A percentile compares a stretch with the other conserved stretches of the same genome.
phyloP scores from a whole-genome alignment of 2,888 invertebrate genomes.

The Halictus ligatus region DNA sequence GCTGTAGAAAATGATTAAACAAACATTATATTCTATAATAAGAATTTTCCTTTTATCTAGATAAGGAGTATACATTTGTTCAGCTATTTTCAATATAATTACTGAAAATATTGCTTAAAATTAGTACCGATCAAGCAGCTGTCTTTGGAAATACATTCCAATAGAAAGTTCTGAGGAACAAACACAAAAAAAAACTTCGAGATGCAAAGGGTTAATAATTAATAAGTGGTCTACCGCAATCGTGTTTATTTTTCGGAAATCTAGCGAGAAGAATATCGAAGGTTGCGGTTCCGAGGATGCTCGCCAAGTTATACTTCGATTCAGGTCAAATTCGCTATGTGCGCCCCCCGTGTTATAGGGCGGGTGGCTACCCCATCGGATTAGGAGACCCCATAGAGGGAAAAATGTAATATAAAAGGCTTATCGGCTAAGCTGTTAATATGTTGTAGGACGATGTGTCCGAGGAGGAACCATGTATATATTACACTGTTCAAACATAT shows the following conservation, averaged over 20 bases:
- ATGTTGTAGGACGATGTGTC: constrained; percentile 82
- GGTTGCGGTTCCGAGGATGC: constrained; percentile 51
- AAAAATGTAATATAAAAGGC: constrained; percentile 85
- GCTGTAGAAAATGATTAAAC: no score
- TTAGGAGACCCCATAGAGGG: constrained; percentile 84
- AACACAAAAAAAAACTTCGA: background rate
- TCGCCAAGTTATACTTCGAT: constrained; percentile 63
- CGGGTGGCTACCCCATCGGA: constrained; percentile 78
- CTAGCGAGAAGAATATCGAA: constrained; percentile 6
- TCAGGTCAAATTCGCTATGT: constrained; percentile 64
- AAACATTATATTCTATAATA: no score
- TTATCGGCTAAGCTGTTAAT: constrained; percentile 84
- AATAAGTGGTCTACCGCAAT: background rate
- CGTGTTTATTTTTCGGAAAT: background rate
- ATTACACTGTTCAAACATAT: constrained; percentile 81
- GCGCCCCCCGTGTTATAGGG: constrained; percentile 65
- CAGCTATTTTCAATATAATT: no score
- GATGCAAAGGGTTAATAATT: background rate
- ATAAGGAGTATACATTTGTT: no score
- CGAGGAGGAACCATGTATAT: constrained; percentile 81
- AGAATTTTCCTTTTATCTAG: no score
- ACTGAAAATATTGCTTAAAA: no score
- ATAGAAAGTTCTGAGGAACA: no score
- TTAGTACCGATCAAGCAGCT: no score
- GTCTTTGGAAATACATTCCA: no score